Base-by-base conservation (phyloP, 2,113 vertebrate species). In the Heterotis niloticus region DNA sequence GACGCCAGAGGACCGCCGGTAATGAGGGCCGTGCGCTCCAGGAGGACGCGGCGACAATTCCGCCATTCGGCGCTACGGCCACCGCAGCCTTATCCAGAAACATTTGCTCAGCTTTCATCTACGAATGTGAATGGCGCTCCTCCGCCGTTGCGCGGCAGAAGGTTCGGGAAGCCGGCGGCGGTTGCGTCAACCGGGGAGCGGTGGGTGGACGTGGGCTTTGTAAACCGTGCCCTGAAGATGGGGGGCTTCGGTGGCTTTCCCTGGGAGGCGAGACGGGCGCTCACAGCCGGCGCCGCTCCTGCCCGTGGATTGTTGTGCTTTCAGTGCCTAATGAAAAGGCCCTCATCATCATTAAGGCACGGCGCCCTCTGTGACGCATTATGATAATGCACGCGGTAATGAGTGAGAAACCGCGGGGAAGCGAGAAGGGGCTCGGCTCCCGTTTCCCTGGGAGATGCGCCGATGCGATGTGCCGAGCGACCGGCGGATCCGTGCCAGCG, bases 321-420 rank as follows among this genome's bases (percentile, higher is more conserved):
- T 64, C 54, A 75, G 44, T 73, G 76, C 68, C 73, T 80, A 80
- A 80, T 75, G 75, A 75, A 57, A 52, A 51, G 51, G 64, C 71
- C 51, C 62, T 80, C 51, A 67, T 80, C 72, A 67, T 80, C 79
- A 76, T 80, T 80, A 80, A 52, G 52, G 56, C 28, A 51, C 72
- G 17, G 18, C n/a, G 73, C 65, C 68, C 74, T n/a, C n/a, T 28
- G 54, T 80, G 73, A 76, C 79, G 76, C 79, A 80, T 80, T 76
- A 80, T 70, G 64, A 80, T 80, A 76, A 80, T 80, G 54, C 54
- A 62, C 69, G 68, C 62, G 56, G 23, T 76, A 76, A 80, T 80
- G 73, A 65, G 73, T 59, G 51, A 69, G 76, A 76, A 75, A 69
- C n/a, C 17, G 64, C 71, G 24, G 78, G 26, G 26, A 44, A 71